A percentile compares a stretch with the other conserved stretches of the same genome.
Conservation (phyloP, 2,797 vertebrate species). For the Darevskia mixta region DNA sequence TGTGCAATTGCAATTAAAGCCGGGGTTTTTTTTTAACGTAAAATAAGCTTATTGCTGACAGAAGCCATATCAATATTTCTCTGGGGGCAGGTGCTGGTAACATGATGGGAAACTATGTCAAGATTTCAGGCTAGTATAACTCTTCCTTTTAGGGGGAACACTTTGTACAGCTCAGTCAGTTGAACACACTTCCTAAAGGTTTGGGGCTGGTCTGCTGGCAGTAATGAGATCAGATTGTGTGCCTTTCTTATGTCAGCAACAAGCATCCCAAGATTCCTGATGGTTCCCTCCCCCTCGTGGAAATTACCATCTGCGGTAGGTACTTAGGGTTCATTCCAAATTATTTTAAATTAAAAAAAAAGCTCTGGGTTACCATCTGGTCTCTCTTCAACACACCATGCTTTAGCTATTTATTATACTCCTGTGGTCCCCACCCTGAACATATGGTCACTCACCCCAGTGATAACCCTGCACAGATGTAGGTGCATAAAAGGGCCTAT, state of each 20-base stretch:
- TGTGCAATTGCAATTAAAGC: neutral
- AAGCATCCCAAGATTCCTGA: neutral
- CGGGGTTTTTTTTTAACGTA: no score
- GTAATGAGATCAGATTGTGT: neutral
- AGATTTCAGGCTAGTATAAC: neutral
- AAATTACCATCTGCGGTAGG: constrained; percentile 32
- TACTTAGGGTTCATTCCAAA: constrained; percentile 35
- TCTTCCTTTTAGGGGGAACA: neutral
- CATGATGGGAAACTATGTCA: neutral
- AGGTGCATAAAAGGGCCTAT: neutral
- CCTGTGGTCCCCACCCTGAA: constrained; percentile 5
- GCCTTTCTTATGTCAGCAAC: neutral
- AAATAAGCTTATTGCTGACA: no score
- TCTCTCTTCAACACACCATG: constrained; percentile 24
- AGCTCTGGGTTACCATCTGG: constrained; percentile 58
- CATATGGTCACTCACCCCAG: constrained; percentile 63
- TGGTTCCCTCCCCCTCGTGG: constrained; percentile 33
- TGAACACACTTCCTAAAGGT: neutral
- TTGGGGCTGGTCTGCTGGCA: neutral
- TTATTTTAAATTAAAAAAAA: neutral
- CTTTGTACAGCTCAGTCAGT: neutral
- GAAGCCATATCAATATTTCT: neutral
- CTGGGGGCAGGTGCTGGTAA: neutral
- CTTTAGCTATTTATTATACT: constrained; percentile 30
- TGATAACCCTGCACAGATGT: constrained; percentile 40